Percentiles rank a stretch among this genome's conserved stretches.
Evolutionary conservation across 2,113 vertebrate species (phyloP).

Genomic region (Phasianus colchicus): DNA sequence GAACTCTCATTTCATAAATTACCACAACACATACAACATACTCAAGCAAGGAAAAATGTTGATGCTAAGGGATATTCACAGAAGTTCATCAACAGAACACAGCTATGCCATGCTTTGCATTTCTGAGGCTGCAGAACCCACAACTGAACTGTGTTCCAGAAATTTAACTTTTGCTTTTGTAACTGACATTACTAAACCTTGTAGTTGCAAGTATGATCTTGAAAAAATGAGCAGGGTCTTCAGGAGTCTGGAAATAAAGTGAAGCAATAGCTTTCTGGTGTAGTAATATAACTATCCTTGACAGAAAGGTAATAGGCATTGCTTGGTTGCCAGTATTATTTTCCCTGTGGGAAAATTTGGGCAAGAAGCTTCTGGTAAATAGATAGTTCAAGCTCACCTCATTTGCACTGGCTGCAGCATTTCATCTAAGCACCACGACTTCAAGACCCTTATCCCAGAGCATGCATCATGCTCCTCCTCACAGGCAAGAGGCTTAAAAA

Average conservation of each 20-base stretch:
- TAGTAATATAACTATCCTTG: neutral
- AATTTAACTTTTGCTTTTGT: neutral
- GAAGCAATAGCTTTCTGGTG: neutral
- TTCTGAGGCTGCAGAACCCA: neutral
- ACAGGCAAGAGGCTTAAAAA: neutral
- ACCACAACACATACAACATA: neutral
- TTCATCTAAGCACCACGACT: neutral
- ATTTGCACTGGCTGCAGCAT: neutral
- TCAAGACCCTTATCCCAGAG: neutral
- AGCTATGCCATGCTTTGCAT: neutral
- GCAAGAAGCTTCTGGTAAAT: neutral
- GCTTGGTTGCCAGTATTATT: neutral
- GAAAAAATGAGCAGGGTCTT: neutral
- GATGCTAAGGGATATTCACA: neutral
- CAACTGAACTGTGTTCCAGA: neutral
- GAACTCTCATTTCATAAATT: neutral
- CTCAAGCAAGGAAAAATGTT: neutral
- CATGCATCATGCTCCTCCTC: neutral
- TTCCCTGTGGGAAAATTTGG: neutral
- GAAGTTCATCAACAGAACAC: neutral
- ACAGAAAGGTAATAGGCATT: neutral
- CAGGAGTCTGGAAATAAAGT: neutral
- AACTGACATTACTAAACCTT: neutral
- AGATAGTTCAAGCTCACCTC: neutral
- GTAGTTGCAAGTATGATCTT: neutral